Conservation (phyloP, 1,140 invertebrate genomes). For the Orius insidiosus region DNA sequence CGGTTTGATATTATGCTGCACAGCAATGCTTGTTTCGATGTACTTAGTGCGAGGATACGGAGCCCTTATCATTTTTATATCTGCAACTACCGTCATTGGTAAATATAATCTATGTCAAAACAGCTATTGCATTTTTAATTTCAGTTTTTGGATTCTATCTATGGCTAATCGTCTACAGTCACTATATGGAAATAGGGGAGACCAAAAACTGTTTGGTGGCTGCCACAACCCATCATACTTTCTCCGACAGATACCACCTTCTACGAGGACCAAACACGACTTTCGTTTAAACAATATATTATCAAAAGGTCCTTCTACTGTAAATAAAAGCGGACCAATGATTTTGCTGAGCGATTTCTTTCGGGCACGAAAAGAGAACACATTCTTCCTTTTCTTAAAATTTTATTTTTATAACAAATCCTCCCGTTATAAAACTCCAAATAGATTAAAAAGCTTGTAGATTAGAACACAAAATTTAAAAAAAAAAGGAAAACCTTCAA, state of each 20-base stretch:
- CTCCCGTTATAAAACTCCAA: too few relatives aligned
- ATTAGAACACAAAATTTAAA: too few relatives aligned
- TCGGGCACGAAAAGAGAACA: too few relatives aligned
- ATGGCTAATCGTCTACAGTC: constrained; percentile 32
- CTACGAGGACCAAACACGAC: not conserved
- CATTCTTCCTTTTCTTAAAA: too few relatives aligned
- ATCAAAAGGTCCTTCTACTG: too few relatives aligned
- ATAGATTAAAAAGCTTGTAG: too few relatives aligned
- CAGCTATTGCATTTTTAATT: constrained; percentile 5
- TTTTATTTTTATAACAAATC: too few relatives aligned
- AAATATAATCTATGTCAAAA: constrained; percentile 5
- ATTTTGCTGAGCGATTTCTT: too few relatives aligned
- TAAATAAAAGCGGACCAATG: too few relatives aligned
- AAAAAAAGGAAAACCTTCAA: too few relatives aligned
- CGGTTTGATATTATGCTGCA: constrained; percentile 25
- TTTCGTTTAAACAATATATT: too few relatives aligned
- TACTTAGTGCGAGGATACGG: constrained; percentile 23
- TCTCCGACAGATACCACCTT: constrained; percentile 5
- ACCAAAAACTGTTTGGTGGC: constrained; percentile 3
- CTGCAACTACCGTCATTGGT: constrained; percentile 8
- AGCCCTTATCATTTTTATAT: constrained; percentile 15
- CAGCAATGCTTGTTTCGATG: constrained; percentile 24
- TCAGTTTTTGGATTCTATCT: constrained; percentile 26
- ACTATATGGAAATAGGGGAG: constrained; percentile 24
- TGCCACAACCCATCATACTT: constrained; percentile 3